phyloP scores from a whole-genome alignment of 2,888 invertebrate species.

The Sinotaia quadrata region DNA sequence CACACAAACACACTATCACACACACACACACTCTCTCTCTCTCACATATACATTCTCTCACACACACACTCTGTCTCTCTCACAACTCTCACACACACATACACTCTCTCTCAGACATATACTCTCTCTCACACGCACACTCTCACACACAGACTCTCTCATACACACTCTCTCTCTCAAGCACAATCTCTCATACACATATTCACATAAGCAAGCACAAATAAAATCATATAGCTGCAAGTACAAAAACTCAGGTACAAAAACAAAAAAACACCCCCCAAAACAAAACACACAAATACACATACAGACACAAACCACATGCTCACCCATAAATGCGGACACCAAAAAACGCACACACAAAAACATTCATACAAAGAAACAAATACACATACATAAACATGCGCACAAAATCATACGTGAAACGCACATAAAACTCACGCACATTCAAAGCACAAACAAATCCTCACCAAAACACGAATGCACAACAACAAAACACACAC shows the following conservation, averaged over 20 bases:
- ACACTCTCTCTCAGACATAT: background rate
- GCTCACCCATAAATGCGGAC: no score
- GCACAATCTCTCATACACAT: background rate
- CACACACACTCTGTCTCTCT: no score
- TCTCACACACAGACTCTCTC: background rate
- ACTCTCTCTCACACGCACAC: background rate
- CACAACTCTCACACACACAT: background rate
- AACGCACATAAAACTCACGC: background rate
- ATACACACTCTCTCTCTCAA: background rate
- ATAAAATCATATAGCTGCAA: background rate
- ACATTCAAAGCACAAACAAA: no score
- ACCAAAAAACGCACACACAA: background rate
- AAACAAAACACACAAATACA: constrained; percentile 7
- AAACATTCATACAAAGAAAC: constrained; percentile 4
- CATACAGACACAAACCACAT: no score
- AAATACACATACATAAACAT: background rate
- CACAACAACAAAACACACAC: background rate
- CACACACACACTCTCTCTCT: no score
- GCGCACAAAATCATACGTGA: background rate
- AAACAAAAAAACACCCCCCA: constrained; percentile 7
- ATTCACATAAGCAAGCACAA: background rate
- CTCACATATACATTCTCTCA: no score
- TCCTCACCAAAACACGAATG: background rate
- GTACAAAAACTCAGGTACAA: background rate
- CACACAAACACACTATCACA: no score